phyloP scores from a whole-genome alignment of 92 coral and sea anemone genomes.

The Epizoanthus stellaris region DNA sequence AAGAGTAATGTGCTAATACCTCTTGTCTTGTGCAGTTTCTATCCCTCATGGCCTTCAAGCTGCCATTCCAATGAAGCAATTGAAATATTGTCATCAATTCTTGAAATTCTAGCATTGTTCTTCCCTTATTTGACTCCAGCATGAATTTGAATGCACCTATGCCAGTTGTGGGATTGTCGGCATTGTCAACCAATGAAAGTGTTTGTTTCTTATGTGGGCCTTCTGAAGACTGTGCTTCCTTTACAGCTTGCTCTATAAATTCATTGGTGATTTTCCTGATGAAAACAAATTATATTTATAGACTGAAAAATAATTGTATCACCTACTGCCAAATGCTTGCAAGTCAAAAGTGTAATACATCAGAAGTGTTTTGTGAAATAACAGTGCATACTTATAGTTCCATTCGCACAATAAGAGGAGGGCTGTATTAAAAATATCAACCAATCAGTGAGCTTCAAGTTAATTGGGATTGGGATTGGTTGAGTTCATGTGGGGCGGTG shows the following conservation, averaged over 20 bases:
- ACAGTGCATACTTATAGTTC: no score
- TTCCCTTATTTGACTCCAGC: conserved; percentile 89
- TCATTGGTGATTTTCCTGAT: conserved; percentile 90
- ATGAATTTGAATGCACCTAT: conserved; percentile 91
- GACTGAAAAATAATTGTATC: background rate
- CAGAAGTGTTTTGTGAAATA: no score
- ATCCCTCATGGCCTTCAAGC: conserved; percentile 90
- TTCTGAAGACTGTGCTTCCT: conserved; percentile 87
- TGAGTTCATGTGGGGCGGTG: no score
- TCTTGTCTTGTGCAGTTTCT: conserved; percentile 92
- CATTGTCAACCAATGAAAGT: conserved; percentile 58
- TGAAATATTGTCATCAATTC: conserved; percentile 96
- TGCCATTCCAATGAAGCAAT: conserved; percentile 93
- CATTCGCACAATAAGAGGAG: no score
- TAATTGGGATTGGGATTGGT: no score
- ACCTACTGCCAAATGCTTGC: no score
- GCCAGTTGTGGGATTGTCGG: conserved; percentile 75
- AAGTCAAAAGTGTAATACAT: no score
- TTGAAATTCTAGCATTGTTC: conserved; percentile 90
- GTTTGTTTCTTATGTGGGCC: conserved; percentile 64
- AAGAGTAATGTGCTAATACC: conserved; percentile 82
- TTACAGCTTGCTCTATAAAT: conserved; percentile 85
- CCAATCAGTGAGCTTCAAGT: no score
- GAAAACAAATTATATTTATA: background rate
- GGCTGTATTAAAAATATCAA: no score